A percentile compares a stretch with the other conserved stretches of the same genome.
Evolutionary conservation across 2,113 vertebrate genomes (phyloP).

Genomic region (Pavo muticus): DNA sequence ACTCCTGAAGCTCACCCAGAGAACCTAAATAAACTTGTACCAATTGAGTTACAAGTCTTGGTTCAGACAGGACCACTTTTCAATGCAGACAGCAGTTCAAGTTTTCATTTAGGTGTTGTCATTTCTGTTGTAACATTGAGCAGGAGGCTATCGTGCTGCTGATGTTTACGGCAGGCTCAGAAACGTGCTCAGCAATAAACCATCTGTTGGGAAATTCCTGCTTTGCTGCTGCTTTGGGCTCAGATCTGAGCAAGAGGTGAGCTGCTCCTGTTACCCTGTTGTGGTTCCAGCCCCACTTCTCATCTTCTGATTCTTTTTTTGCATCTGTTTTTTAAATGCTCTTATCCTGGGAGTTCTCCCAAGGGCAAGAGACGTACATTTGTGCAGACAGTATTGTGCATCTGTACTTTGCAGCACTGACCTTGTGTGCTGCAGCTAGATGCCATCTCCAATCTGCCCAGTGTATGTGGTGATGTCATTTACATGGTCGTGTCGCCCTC

Average conservation of each 20-base stretch:
- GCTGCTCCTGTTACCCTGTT: background rate
- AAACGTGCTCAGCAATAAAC: background rate
- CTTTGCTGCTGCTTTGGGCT: background rate
- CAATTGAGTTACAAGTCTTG: background rate
- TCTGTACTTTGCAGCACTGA: background rate
- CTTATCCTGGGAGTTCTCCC: background rate
- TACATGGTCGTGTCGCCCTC: background rate
- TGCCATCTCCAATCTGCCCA: background rate
- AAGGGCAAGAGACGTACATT: background rate
- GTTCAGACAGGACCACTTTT: background rate
- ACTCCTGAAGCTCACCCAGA: background rate
- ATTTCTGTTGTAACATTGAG: background rate
- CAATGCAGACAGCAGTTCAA: background rate
- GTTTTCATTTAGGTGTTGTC: background rate
- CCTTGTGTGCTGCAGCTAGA: background rate
- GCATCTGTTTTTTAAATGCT: background rate
- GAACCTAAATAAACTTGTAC: background rate
- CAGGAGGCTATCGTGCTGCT: background rate
- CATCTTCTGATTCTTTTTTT: background rate
- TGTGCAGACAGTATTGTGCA: rapidly evolving
- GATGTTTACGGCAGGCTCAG: background rate
- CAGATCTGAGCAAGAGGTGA: background rate
- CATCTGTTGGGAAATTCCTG: background rate
- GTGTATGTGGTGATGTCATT: background rate
- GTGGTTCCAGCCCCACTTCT: background rate